Base-by-base conservation (phyloP, 2,797 vertebrate genomes). In the Erithacus rubecula region DNA sequence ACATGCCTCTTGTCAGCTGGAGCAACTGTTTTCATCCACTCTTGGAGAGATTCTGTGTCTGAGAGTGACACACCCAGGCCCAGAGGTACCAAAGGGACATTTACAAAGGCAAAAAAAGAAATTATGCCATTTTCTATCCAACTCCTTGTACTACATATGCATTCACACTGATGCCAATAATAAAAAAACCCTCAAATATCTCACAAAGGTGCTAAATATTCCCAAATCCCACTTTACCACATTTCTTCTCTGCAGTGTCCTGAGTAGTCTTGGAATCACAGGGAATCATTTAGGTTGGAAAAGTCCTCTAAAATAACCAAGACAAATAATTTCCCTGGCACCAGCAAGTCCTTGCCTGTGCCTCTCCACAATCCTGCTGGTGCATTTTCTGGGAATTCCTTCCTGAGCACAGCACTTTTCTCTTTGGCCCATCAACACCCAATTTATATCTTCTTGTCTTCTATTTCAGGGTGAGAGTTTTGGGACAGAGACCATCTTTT, bases 401-500 rank as follows among this genome's bases (percentile, higher is more conserved):
- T 55, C 39, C 49, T 64, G 43, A 81, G 69, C 34, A 30, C 53
- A 81, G 69, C 34, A 32, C 43, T 94, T 92, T 78, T 60, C 62
- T 68, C 47, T 87, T 46, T 46, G 34, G 65, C 58, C 83, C 39
- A 24, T 34, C 3, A 1, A 74, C 39, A 74, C 36, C 17, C 46
- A 22, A 37, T 88, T 90, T 75, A 7, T 63, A 36, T 69, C 72
- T 86, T 36, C 60, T 59, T 26, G 19, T 64, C 76, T 85, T 71
- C 36, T 60, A 75, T 81, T 68, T 78, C 94, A 81, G 72, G 69
- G 52, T 86, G 78, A 83, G 79, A 75, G 51, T 77, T 89, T 62
- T 64, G 82, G 94, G 91, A 96, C 79, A 81, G 58, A n/a, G 72
- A 94, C 46, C 69, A 85, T 86, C 89, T 94, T 91, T 94, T 55